Percentiles rank a stretch among this genome's conserved stretches.
These are phyloP conservation scores for Elgonia sp. DNA, from an alignment of 2,888 invertebrate genomes.

Conservation along the genomic window DNA sequence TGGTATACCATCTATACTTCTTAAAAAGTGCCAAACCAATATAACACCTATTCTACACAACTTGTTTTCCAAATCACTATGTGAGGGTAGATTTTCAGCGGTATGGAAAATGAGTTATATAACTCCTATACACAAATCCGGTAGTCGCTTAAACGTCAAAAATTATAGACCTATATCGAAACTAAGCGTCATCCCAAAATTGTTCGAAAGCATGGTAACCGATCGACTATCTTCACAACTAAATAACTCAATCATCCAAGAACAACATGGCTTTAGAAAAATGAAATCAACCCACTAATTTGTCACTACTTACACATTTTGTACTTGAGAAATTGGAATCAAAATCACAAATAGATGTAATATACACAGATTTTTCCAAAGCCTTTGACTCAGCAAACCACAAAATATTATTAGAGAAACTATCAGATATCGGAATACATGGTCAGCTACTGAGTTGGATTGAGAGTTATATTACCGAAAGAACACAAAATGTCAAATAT, in stretches of 20 bases:
- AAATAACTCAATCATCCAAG: no score
- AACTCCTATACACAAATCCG: conserved; percentile 18
- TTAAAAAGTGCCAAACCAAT: neutral
- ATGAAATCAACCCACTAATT: conserved; percentile 16
- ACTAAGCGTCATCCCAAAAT: neutral
- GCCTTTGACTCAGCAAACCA: no score
- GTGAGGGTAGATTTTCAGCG: neutral
- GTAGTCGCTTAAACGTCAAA: neutral
- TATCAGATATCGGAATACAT: neutral
- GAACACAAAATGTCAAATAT: conserved; percentile 29
- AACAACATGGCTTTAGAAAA: no score
- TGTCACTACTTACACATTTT: conserved; percentile 15
- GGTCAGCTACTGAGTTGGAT: neutral
- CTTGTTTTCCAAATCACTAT: conserved; percentile 22
- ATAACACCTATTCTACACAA: neutral
- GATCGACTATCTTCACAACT: no score
- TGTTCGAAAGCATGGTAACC: neutral
- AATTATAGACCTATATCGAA: conserved; percentile 21
- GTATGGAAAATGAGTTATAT: conserved; percentile 16
- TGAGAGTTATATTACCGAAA: neutral
- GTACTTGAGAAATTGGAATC: neutral
- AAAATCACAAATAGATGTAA: neutral
- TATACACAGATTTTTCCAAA: no score
- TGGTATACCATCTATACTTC: no score
- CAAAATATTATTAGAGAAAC: neutral